Evolutionary conservation across 2,797 vertebrate genomes (phyloP), one percentile per base, ranked within the genome.

Genomic region (Huso huso): DNA sequence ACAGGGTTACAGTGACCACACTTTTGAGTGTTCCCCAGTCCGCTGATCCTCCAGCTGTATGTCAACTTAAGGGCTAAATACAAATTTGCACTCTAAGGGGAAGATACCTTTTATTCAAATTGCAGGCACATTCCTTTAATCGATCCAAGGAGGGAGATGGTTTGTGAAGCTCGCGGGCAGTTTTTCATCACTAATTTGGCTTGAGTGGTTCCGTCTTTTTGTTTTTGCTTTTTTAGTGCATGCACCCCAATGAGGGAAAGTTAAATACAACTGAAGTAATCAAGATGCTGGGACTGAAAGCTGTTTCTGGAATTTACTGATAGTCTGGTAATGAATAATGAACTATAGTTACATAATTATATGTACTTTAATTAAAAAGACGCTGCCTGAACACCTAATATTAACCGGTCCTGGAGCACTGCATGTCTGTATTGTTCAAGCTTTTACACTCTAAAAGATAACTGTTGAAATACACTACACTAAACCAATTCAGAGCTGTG

Each of bases 251-350:
- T 61, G 52, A 50, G 61, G 18, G 51, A 12, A 64, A 64, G 13
- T 18, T 23, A 53, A 60, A 61, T 57, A 48, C 10, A 52, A 23
- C n/a, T 9, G 76, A 70, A 77, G 23, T 73, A 66, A 76, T 65
- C 74, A 63, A 51, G 66, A 61, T 55, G 67, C 72, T 65, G 52
- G 65, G 63, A 70, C 64, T 66, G 70, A 71, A 67, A 73, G 61
- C 68, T 63, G 70, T 53, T 52, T 64, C 70, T 63, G 71, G 62
- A 62, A 70, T 74, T 68, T 70, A 73, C 23, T 37, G 23, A 37
- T 37, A 37, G 23, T 78, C 66, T 66, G 63, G n/a, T 62, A 68
- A 60, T 61, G 61, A 66, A 63, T 7, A 11, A 55, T 69, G 49
- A 69, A 60, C 57, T 68, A 73, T 64, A 53, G 37, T 61, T 61